A percentile compares a stretch with the other conserved stretches of the same genome.
Evolutionary conservation across 2,797 vertebrate genomes (phyloP).

Genomic region (Clarias pachynema): DNA sequence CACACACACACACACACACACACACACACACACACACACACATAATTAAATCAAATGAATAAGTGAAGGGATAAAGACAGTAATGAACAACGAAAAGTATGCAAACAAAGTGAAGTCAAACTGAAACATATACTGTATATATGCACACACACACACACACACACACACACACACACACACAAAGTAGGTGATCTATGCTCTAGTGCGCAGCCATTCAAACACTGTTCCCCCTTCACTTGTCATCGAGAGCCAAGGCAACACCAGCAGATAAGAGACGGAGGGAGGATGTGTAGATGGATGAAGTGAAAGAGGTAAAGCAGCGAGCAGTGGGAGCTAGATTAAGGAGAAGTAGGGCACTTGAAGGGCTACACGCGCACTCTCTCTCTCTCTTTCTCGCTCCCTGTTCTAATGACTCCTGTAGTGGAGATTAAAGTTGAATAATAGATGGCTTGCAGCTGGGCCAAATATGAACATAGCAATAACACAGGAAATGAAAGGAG

Average conservation of each 20-base stretch:
- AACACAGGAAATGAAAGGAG: conserved; percentile 23
- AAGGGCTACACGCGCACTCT: not conserved
- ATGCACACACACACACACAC: conserved; percentile 2
- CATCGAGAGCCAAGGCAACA: conserved; percentile 19
- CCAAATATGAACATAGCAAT: conserved; percentile 48
- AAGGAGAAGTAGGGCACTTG: conserved; percentile 31
- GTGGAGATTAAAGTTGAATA: conserved; percentile 50
- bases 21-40: conserved; percentile 5
- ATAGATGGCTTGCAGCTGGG: conserved; percentile 47
- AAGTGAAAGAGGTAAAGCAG: not conserved
- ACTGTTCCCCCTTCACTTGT: not conserved
- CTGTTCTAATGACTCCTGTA: conserved; percentile 49
- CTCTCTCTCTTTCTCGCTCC: not conserved
- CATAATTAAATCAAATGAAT: conserved; percentile 38
- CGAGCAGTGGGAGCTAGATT: conserved; percentile 21
- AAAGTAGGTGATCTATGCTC: conserved; percentile 13
- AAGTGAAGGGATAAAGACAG: conserved; percentile 19
- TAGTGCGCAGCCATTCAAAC: conserved; percentile 20
- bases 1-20: conserved; percentile 21
- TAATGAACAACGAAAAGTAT: conserved; percentile 24
- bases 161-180: conserved; percentile 28
- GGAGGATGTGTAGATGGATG: conserved; percentile 23
- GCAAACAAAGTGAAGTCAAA: conserved; percentile 20
- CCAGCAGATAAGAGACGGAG: not conserved
- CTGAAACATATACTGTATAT: no score